Evolutionary conservation across 2,888 invertebrate genomes (phyloP), one percentile per base, ranked within the genome.

Genomic region (Patella caerulea): DNA sequence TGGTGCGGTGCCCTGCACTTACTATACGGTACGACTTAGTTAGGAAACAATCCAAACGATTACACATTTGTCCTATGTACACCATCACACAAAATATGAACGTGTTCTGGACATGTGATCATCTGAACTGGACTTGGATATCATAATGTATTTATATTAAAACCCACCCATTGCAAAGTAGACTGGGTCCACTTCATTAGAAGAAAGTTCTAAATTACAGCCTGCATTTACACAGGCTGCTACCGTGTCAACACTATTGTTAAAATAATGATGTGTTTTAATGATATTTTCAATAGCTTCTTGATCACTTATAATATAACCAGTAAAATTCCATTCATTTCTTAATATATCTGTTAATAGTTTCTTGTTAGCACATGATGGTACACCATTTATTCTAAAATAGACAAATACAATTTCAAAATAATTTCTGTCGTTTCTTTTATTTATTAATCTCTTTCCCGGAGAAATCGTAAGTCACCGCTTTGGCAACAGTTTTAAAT

Each of bases 251-350:
- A 84, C 81, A n/a, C 82, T 81, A 55, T 79, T 85, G 65, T 84
- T 86, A 45, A 80, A 80, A 79, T 87, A 89, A 45, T 85, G 81
- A 72, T 88, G 87, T 45, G 76, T 82, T 0, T 81, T 72, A 9
- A 86, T 84, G 54, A 89, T 83, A 77, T 85, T 86, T 71, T 86
- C 84, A 9, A 90, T 84, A 11, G 90, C 90, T 29, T 84, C 87
- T 73, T 88, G 85, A 71, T 90, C 90, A 80, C 89, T 89, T 72
- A 90, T 85, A 4, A 90, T 86, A 71, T 87, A 90, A 14, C 90
- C 90, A 53, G 76, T 83, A 79, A 89, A 90, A 24, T 85, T 86
- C 88, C 88, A 89, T 69, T 86, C 85, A 14, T 80, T 80, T 9
- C 90, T 81, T 9, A 89, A 76, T 54, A 89, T 84, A 29, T 88